Percentiles rank a stretch among this genome's conserved stretches.
phyloP scores from a whole-genome alignment of 2,113 vertebrate species.

The Caloenas nicobarica region DNA sequence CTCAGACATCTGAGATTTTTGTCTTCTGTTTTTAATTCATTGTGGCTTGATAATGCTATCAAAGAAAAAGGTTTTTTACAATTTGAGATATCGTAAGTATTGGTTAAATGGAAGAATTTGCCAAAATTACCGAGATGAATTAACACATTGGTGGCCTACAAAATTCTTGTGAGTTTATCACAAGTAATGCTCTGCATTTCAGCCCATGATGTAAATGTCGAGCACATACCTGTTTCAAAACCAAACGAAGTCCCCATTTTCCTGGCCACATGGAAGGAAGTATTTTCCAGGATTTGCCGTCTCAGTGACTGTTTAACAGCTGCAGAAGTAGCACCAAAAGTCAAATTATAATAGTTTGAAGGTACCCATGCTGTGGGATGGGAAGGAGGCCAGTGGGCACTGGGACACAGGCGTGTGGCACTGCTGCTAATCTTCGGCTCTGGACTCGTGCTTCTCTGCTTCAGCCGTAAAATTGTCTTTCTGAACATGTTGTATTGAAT shows the following conservation, averaged over 20 bases:
- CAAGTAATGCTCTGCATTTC: neutral
- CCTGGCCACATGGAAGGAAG: neutral
- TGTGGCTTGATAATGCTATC: neutral
- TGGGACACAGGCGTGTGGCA: rapidly evolving
- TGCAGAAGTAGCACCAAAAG: neutral
- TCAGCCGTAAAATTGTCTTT: neutral
- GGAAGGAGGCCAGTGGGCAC: neutral
- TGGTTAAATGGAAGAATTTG: neutral
- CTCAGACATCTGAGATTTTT: neutral
- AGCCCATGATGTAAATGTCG: neutral
- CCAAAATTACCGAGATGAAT: neutral
- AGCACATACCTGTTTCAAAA: neutral
- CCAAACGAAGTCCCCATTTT: neutral
- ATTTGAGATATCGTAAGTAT: neutral
- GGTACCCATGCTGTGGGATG: neutral
- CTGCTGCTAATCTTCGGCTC: neutral
- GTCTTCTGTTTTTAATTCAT: conserved; percentile 6
- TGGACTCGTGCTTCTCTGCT: neutral
- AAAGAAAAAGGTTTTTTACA: neutral
- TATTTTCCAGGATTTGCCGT: conserved; percentile 5
- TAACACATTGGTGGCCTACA: neutral
- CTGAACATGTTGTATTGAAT: neutral
- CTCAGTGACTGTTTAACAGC: neutral
- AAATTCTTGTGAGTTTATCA: neutral
- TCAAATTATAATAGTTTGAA: neutral